Evolutionary conservation across 2,888 invertebrate species (phyloP), one percentile per base, ranked within the genome.

Genomic region (Caenorhabditis wallacei): DNA sequence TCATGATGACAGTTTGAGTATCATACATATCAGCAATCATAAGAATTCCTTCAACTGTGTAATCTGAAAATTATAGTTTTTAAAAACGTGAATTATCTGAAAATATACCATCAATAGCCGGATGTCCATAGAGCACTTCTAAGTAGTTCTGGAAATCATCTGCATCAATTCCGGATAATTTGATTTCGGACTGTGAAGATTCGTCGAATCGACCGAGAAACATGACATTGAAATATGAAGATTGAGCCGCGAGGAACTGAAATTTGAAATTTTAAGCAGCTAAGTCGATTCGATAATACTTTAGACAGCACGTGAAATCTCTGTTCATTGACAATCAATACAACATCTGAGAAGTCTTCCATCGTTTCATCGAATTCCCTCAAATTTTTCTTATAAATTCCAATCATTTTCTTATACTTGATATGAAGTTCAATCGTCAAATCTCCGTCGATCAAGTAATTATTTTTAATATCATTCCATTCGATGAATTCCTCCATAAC

Each of bases 111-210:
- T 56, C 56, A 18, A 57, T 57, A 20, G 57, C 18, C 5, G 61
- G 24, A 22, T 61, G 37, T 13, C 53, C 66, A 30, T 54, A 51
- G 20, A 68, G 35, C 2, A 53, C 13, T 24, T 66, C 51, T 18
- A 53, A 11, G 16, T 20, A 37, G 2, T 26, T 0, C 18, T 59
- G 37, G 35, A 59, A 37, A 40, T 59, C 37, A 4, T 20, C 22
- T 1, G 59, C 18, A 13, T 59, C 40, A 3, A 37, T 13, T 0
- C 16, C 59, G 11, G 18, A 3, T 20, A 59, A 22, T 7, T 1
- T 11, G 24, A 61, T 8, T 24, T 43, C 43, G 0, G 37, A 2
- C 8, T 37, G 8, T 10, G 2, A 11, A 13, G 57, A 37, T 37
- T 37, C 57, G 0, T 2, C 5, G 20, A 37, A 37, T 3, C 4